phyloP scores from a whole-genome alignment of 2,113 vertebrate genomes.

The Cephalopholis sonnerati region DNA sequence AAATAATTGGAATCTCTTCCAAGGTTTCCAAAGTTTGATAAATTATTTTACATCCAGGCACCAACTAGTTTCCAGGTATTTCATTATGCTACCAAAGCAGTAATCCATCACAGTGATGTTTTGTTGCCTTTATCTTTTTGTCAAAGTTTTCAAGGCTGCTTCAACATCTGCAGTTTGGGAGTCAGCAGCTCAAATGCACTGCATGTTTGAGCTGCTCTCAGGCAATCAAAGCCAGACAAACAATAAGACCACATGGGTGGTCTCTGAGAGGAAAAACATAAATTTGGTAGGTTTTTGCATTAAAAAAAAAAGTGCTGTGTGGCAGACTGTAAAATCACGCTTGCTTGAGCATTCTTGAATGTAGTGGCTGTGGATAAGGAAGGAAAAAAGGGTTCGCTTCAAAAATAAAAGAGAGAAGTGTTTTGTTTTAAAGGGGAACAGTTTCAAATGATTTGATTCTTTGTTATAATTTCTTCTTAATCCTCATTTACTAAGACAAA shows the following conservation, averaged over 20 bases:
- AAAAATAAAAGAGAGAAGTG: not conserved
- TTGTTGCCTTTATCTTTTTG: not conserved
- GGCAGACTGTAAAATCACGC: not conserved
- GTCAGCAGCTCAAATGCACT: not conserved
- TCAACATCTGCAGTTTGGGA: not conserved
- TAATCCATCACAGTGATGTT: not conserved
- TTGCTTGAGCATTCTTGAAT: not conserved
- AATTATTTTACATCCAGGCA: not conserved
- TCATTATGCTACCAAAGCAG: not conserved
- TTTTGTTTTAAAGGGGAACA: not conserved
- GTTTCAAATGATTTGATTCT: not conserved
- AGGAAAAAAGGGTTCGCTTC: no score
- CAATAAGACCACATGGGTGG: slow-evolving; percentile 3
- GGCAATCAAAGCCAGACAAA: slow-evolving; percentile 4
- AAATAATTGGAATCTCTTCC: no score
- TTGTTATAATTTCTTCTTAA: not conserved
- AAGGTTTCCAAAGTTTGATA: not conserved
- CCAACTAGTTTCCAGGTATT: not conserved
- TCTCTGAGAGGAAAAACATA: not conserved
- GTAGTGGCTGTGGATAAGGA: not conserved
- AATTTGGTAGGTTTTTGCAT: not conserved
- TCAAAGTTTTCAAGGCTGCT: not conserved
- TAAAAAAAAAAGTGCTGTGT: slow-evolving; percentile 1
- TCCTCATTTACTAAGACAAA: not conserved
- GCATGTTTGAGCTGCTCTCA: slow-evolving; percentile 14